phyloP scores from a whole-genome alignment of 2,888 invertebrate species.

The Podotricha telesiphe region DNA sequence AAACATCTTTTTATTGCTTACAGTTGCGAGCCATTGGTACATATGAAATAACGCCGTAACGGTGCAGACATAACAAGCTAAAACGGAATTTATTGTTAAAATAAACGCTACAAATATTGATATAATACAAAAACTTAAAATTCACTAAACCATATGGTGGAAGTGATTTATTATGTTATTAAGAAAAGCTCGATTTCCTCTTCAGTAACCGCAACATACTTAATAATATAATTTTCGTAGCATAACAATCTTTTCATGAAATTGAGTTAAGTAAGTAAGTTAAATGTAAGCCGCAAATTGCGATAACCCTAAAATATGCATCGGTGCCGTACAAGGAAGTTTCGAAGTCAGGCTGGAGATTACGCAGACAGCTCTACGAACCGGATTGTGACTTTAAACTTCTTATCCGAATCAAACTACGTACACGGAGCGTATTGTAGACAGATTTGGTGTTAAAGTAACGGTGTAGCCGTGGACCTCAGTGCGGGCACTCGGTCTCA shows the following conservation, averaged over 20 bases:
- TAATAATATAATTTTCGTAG: slow-evolving; percentile 14
- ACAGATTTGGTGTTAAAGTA: slow-evolving; percentile 78
- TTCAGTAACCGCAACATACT: slow-evolving; percentile 3
- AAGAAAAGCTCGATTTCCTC: not conserved
- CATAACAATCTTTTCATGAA: slow-evolving; percentile 31
- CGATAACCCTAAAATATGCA: slow-evolving; percentile 60
- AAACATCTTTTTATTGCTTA: slow-evolving; percentile 43
- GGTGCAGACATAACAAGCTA: no score
- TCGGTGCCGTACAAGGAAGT: slow-evolving; percentile 70
- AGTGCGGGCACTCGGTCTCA: slow-evolving; percentile 56
- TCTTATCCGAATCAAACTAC: slow-evolving; percentile 78
- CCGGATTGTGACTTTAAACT: slow-evolving; percentile 77
- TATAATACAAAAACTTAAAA: no score
- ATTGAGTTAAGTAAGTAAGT: slow-evolving; percentile 39
- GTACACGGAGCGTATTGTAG: slow-evolving; percentile 71
- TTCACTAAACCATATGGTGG: not conserved
- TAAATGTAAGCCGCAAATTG: slow-evolving; percentile 41
- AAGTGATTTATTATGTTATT: not conserved
- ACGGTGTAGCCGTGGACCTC: slow-evolving; percentile 53
- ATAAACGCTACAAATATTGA: not conserved
- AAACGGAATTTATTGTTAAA: not conserved
- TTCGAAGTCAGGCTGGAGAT: slow-evolving; percentile 72
- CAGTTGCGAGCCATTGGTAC: slow-evolving; percentile 41
- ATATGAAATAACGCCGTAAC: slow-evolving; percentile 9
- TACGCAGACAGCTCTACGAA: slow-evolving; percentile 71